These are phyloP conservation scores for Dicrostonyx torquatus DNA, from an alignment of 2,797 vertebrate species.

Conservation along the genomic window DNA sequence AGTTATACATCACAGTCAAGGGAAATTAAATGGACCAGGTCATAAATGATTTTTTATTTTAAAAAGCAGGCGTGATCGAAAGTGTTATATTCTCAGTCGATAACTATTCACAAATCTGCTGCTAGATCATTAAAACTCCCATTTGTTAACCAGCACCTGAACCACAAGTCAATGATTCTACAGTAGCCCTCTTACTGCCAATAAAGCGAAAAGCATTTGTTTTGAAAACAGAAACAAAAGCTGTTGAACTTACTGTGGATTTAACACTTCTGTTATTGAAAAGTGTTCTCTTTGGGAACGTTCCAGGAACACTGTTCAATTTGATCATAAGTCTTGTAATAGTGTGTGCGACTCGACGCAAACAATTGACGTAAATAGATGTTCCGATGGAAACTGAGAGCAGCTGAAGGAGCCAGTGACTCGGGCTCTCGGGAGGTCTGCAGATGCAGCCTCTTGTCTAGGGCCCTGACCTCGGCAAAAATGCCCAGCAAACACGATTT, in stretches of 20 bases:
- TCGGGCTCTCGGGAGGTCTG: background rate
- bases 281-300: background rate
- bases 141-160: slow-evolving; percentile 1
- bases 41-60: slow-evolving; percentile 37
- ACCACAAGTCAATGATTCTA: background rate
- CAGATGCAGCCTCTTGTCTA: background rate
- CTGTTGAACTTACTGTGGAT: background rate
- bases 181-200: background rate
- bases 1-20: background rate
- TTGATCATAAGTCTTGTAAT: background rate
- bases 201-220: background rate
- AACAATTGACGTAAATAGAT: background rate
- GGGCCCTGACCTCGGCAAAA: slow-evolving; percentile 54
- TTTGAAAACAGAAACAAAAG: background rate
- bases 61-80: slow-evolving; percentile 38
- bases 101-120: background rate
- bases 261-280: background rate
- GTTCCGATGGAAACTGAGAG: slow-evolving; percentile 7
- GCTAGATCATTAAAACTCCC: slow-evolving; percentile 37
- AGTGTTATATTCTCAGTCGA: background rate
- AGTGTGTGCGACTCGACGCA: background rate
- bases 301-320: background rate
- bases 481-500: background rate
- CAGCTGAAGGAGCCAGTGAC: background rate
- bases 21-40: slow-evolving; percentile 8